phyloP scores from a whole-genome alignment of 2,888 invertebrate species.

The Prenolepis imparis region DNA sequence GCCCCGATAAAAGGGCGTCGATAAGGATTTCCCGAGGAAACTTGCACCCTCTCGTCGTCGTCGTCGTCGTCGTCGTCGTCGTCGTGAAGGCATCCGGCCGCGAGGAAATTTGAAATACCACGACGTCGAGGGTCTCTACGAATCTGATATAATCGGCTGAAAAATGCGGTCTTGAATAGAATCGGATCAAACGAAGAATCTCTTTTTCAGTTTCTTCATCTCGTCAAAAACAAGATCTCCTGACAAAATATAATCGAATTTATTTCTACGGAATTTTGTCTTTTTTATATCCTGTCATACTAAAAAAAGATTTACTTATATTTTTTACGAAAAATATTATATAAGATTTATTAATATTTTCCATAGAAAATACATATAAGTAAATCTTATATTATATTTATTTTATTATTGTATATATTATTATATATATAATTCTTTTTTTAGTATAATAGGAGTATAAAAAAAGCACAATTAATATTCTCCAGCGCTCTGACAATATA shows the following conservation, averaged over 20 bases:
- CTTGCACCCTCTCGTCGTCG: conserved; percentile 27
- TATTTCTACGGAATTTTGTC: background rate
- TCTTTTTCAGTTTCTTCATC: background rate
- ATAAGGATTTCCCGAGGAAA: conserved; percentile 38
- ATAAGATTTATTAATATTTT: too few species aligned
- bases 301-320: too few species aligned
- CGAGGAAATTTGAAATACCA: conserved; percentile 51
- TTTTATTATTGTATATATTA: too few species aligned
- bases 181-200: conserved; percentile 8
- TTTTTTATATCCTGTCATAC: too few species aligned
- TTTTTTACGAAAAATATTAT: too few species aligned
- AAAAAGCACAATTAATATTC: background rate
- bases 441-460: background rate
- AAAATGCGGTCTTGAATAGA: conserved; percentile 41
- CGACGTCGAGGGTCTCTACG: conserved; percentile 27
- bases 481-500: background rate
- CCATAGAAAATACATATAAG: too few species aligned
- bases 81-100: conserved; percentile 49
- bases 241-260: background rate
- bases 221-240: background rate
- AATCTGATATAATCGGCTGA: conserved; percentile 57
- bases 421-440: too few species aligned
- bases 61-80: conserved; percentile 23
- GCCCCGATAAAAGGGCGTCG: conserved; percentile 41
- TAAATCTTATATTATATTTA: too few species aligned